A percentile compares a stretch with the other conserved stretches of the same genome.
Evolutionary conservation across 2,113 vertebrate species (phyloP).

Genomic region (Rhineura floridana): DNA sequence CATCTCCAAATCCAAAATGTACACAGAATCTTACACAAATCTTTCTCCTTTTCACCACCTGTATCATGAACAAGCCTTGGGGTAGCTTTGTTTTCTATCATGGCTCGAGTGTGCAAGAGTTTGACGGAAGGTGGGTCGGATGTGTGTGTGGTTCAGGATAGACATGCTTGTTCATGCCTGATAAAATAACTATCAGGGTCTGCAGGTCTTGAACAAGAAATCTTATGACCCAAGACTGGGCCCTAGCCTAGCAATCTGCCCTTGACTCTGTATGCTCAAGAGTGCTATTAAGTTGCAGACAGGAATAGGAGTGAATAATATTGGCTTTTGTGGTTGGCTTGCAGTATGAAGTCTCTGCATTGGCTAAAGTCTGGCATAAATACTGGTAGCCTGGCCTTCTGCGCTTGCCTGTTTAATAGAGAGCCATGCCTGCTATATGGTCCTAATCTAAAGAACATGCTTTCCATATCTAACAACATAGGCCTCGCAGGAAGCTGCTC

Average conservation of each 20-base stretch:
- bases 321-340: background rate
- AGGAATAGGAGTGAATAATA: background rate
- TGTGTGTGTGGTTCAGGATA: background rate
- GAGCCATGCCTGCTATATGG: background rate
- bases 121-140: background rate
- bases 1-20: background rate
- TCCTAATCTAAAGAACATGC: background rate
- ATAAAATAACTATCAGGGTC: background rate
- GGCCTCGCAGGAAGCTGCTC: background rate
- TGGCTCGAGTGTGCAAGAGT: background rate
- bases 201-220: background rate
- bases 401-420: background rate
- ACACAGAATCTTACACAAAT: background rate
- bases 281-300: background rate
- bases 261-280: background rate
- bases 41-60: background rate
- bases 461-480: background rate
- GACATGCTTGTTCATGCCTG: background rate
- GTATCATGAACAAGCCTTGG: background rate
- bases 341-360: background rate
- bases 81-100: background rate
- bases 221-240: background rate
- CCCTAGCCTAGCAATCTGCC: background rate
- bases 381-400: background rate
- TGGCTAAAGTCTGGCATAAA: background rate